These are phyloP conservation scores for Pachydiplax longipennis DNA, from an alignment of 2,888 invertebrate species.

Conservation along the genomic window DNA sequence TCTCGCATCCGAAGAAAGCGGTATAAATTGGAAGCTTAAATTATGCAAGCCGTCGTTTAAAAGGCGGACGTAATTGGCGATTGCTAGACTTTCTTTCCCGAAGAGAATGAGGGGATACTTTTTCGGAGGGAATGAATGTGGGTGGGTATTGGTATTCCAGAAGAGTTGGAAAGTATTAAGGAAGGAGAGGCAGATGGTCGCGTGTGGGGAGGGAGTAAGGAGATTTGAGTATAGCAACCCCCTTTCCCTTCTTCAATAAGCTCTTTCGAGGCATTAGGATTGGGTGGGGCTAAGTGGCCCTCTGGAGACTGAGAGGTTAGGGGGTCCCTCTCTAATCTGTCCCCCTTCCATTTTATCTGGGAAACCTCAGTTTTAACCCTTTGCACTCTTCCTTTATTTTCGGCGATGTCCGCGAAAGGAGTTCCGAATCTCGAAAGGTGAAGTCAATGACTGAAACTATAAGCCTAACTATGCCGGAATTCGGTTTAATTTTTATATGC, in stretches of 20 bases:
- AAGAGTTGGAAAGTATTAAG: neutral
- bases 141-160: neutral
- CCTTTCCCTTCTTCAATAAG: neutral
- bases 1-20: neutral
- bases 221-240: neutral
- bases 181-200: neutral
- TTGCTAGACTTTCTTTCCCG: neutral
- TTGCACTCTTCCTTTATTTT: neutral
- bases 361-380: neutral
- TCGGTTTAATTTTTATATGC: too few species aligned
- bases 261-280: neutral
- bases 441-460: too few species aligned
- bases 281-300: conserved; percentile 8
- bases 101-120: neutral
- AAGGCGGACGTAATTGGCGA: conserved; percentile 16
- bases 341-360: neutral
- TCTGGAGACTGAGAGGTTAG: neutral
- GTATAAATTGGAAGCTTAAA: neutral
- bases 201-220: neutral
- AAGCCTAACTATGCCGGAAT: too few species aligned
- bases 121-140: neutral
- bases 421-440: neutral
- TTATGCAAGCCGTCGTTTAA: conserved; percentile 11
- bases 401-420: neutral
- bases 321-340: neutral